phyloP scores from a whole-genome alignment of 2,113 vertebrate genomes.

The Macrotus californicus region DNA sequence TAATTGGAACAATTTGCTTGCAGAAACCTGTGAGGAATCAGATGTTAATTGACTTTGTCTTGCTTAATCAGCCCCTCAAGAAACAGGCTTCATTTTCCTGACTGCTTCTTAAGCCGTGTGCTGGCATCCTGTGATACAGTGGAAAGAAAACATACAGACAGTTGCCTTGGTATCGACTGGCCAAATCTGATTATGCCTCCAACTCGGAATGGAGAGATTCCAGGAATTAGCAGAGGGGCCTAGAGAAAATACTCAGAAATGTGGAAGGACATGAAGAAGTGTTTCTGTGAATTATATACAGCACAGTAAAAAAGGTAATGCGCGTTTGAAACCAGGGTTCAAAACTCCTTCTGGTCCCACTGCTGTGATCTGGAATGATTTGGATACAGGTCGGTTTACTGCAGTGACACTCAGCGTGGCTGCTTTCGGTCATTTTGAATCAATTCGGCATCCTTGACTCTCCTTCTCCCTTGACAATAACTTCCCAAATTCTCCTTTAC shows the following conservation, averaged over 20 bases:
- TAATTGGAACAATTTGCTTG: slow-evolving; percentile 82
- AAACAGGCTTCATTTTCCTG: slow-evolving; percentile 62
- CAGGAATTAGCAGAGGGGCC: slow-evolving; percentile 46
- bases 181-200: slow-evolving; percentile 43
- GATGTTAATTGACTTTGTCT: slow-evolving; percentile 81
- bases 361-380: background rate
- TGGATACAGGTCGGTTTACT: background rate
- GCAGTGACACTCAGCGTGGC: background rate
- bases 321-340: background rate
- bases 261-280: background rate
- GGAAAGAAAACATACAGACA: slow-evolving; percentile 63
- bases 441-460: background rate
- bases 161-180: slow-evolving; percentile 21
- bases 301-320: background rate
- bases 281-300: background rate
- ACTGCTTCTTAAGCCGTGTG: slow-evolving; percentile 61
- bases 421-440: background rate
- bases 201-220: slow-evolving; percentile 44
- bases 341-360: background rate
- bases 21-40: slow-evolving; percentile 77
- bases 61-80: slow-evolving; percentile 72
- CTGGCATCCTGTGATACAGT: slow-evolving; percentile 30
- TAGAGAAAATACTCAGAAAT: slow-evolving; percentile 29
- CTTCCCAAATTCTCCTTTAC: background rate
- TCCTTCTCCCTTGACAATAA: background rate